Percentiles rank a stretch among this genome's conserved stretches.
Conservation (phyloP, 2,113 vertebrate genomes). For the Strix uralensis region DNA sequence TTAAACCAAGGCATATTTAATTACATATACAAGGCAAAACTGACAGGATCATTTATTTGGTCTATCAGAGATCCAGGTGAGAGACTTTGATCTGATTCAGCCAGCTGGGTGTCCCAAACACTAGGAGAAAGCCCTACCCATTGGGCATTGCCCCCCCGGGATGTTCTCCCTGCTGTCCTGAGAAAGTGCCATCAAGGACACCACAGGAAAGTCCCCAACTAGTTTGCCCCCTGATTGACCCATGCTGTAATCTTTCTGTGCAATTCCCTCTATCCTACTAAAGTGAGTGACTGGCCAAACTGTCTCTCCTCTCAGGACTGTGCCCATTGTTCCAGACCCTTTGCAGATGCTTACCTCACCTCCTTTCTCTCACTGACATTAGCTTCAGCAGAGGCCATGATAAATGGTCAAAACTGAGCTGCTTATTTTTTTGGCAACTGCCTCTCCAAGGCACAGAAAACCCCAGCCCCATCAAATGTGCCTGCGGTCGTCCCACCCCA, state of each 20-base stretch:
- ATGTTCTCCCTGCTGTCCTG: neutral
- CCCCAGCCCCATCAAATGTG: fast-evolving
- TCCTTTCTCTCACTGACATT: neutral
- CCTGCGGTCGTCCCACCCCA: neutral
- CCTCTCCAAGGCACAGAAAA: neutral
- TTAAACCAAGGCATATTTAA: neutral
- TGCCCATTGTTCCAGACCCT: neutral
- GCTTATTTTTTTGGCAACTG: neutral
- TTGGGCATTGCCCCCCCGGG: neutral
- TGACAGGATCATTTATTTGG: neutral
- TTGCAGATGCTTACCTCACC: neutral
- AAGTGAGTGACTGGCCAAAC: neutral
- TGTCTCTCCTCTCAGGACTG: neutral
- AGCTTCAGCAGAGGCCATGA: neutral
- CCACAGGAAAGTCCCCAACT: neutral
- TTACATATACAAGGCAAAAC: neutral
- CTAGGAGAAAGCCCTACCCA: neutral
- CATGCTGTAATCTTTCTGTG: neutral
- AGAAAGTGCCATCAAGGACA: neutral
- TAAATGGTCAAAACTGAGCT: neutral
- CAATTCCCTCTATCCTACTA: neutral
- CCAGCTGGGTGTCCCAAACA: neutral
- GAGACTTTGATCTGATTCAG: neutral
- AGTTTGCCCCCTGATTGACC: neutral
- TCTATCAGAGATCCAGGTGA: fast-evolving